Conservation (phyloP, 2,113 vertebrate species). For the Lontra canadensis region DNA sequence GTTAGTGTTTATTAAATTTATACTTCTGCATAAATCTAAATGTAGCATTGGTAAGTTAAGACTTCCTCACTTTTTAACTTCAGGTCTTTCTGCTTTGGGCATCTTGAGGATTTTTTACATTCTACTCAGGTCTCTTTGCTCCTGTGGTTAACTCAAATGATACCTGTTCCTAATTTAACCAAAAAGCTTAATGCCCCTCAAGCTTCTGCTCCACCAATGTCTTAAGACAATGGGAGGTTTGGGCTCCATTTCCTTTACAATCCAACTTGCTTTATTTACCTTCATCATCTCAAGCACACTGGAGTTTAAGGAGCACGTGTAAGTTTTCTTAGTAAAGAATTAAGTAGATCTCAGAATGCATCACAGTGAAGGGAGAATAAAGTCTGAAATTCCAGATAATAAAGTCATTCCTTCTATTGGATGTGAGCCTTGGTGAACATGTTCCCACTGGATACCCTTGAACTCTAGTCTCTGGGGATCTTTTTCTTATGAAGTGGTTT, state of each 20-base stretch:
- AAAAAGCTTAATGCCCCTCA: neutral
- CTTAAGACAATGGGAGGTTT: neutral
- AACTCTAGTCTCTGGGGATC: neutral
- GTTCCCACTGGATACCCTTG: neutral
- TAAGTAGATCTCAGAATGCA: neutral
- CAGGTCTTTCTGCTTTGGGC: neutral
- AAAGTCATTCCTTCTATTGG: neutral
- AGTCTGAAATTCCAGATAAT: neutral
- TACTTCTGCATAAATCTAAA: neutral
- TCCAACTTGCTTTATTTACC: neutral
- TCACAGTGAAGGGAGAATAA: neutral
- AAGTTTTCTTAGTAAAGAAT: neutral
- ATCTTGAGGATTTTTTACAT: neutral
- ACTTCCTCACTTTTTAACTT: neutral
- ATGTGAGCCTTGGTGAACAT: neutral
- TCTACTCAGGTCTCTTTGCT: neutral
- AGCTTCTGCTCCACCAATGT: neutral
- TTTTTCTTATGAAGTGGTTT: neutral
- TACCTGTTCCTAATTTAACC: neutral
- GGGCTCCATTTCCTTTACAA: neutral
- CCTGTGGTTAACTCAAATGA: neutral
- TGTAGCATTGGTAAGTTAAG: neutral
- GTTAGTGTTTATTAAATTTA: slow-evolving; percentile 9
- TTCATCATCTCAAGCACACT: neutral
- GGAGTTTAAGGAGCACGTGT: neutral